Conservation (phyloP, 2,113 vertebrate genomes). For the Hepsetus odoe region DNA sequence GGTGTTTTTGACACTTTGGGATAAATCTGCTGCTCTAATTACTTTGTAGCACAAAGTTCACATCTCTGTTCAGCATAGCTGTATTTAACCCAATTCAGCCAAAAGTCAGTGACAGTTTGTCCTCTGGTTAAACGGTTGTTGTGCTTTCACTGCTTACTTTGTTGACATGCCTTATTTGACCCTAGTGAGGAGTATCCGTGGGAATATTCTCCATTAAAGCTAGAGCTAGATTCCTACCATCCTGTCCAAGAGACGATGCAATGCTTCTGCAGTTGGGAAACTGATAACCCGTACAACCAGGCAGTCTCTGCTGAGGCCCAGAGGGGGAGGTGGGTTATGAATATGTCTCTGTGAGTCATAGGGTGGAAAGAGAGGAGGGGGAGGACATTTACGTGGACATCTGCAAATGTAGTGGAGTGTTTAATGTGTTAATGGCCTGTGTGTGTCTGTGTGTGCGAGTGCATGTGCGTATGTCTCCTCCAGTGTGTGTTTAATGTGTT, state of each 20-base stretch:
- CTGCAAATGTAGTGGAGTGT: constrained; percentile 57
- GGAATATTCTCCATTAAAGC: not conserved
- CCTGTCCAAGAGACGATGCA: not conserved
- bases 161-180: not conserved
- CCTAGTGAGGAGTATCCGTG: not conserved
- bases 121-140: not conserved
- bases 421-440: constrained; percentile 63
- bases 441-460: constrained; percentile 41
- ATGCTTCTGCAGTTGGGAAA: constrained; percentile 34
- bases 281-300: constrained; percentile 17
- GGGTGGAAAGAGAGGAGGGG: constrained; percentile 29
- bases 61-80: too few relatives aligned
- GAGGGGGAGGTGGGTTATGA: constrained; percentile 48
- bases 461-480: constrained; percentile 36
- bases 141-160: not conserved
- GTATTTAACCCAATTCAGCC: too few relatives aligned
- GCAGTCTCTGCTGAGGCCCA: constrained; percentile 47
- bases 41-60: too few relatives aligned
- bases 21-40: too few relatives aligned
- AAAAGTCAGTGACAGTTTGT: too few relatives aligned
- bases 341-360: constrained; percentile 54
- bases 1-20: too few relatives aligned
- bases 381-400: constrained; percentile 48
- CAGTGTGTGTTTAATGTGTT: constrained; percentile 71
- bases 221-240: not conserved